Percentiles rank a stretch among this genome's conserved stretches.
phyloP scores from a whole-genome alignment of 2,113 vertebrate species.

The Baryphthengus martii region DNA sequence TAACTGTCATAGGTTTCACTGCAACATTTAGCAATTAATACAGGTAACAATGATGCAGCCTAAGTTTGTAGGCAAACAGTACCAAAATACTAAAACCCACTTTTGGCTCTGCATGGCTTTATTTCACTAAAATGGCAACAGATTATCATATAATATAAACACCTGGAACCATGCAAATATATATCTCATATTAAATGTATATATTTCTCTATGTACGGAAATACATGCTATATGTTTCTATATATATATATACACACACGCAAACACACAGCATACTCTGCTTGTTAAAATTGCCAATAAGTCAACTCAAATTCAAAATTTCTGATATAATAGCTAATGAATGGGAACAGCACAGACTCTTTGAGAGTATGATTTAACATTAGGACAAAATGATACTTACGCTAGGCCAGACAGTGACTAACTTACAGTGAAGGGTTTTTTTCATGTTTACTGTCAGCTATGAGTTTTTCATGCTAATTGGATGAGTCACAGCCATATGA shows the following conservation, averaged over 20 bases:
- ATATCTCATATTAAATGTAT: neutral
- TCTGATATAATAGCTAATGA: neutral
- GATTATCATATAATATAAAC: neutral
- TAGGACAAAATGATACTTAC: neutral
- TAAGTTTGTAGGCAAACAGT: neutral
- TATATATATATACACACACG: neutral
- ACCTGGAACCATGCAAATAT: neutral
- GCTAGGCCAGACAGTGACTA: neutral
- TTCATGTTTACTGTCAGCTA: slow-evolving; percentile 47
- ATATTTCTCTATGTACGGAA: neutral
- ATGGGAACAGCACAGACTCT: neutral
- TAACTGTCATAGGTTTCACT: neutral
- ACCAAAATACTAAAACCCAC: neutral
- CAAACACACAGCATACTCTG: neutral
- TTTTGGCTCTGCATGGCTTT: neutral
- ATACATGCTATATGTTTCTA: neutral
- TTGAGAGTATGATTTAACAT: neutral
- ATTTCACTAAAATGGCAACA: neutral
- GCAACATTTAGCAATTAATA: neutral
- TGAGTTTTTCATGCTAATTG: slow-evolving; percentile 26
- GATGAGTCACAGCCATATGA: slow-evolving; percentile 57
- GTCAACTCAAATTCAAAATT: neutral
- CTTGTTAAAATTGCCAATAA: neutral
- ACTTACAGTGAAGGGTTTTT: neutral
- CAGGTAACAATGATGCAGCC: too few relatives aligned